These are phyloP conservation scores for Oedothorax gibbosus DNA, from an alignment of 1,140 invertebrate genomes.

Conservation along the genomic window DNA sequence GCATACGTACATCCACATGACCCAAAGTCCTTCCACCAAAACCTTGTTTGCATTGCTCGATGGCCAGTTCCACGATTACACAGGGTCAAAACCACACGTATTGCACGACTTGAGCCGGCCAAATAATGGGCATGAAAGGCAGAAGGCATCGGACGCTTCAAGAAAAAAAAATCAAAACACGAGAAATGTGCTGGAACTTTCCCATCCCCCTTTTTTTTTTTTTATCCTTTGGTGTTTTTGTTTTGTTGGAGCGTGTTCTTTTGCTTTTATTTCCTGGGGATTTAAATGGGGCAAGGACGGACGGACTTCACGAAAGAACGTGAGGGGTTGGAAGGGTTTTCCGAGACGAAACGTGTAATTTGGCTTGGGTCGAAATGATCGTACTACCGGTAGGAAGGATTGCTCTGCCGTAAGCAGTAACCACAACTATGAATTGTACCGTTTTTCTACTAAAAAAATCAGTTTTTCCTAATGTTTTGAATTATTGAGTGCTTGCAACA, in stretches of 20 bases:
- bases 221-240: constrained; percentile 8
- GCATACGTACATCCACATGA: too few species aligned
- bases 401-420: constrained; percentile 1
- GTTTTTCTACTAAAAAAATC: background rate
- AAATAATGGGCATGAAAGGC: background rate
- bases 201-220: background rate
- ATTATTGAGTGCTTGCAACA: too few species aligned
- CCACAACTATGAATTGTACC: background rate
- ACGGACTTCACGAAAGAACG: constrained; percentile 46
- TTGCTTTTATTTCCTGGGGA: constrained; percentile 12
- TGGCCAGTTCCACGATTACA: too few species aligned
- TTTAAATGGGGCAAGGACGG: constrained; percentile 57
- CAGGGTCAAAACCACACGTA: background rate
- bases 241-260: constrained; percentile 28
- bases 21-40: too few species aligned
- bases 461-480: background rate
- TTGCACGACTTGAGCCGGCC: constrained; percentile 16
- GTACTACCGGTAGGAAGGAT: constrained; percentile 31
- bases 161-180: constrained; percentile 4
- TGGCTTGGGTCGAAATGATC: constrained; percentile 40
- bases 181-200: constrained; percentile 6
- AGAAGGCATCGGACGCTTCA: constrained; percentile 1
- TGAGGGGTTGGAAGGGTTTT: constrained; percentile 40
- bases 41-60: too few species aligned
- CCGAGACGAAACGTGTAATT: constrained; percentile 57